A percentile compares a stretch with the other conserved stretches of the same genome.
Conservation (phyloP, 2,888 invertebrate species). For the Ctena decussata region DNA sequence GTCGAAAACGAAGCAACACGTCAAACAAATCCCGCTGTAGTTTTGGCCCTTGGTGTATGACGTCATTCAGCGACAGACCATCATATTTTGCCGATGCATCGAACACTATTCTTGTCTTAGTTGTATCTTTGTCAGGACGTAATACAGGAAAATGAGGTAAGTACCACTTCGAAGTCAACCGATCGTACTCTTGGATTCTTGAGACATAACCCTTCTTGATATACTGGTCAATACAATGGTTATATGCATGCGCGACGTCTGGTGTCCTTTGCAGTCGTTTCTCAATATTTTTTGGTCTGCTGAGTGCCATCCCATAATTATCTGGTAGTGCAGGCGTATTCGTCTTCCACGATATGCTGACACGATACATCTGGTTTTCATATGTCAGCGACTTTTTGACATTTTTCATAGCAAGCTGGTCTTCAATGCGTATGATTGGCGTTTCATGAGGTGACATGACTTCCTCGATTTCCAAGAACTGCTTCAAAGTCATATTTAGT, state of each 20-base stretch:
- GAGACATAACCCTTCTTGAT: slow-evolving; percentile 56
- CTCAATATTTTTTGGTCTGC: slow-evolving; percentile 36
- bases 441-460: no score
- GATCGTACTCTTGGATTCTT: slow-evolving; percentile 34
- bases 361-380: no score
- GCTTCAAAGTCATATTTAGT: not conserved
- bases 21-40: slow-evolving; percentile 60
- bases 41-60: slow-evolving; percentile 62
- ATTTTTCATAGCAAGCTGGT: no score
- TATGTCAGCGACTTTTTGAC: no score
- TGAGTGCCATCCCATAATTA: slow-evolving; percentile 5
- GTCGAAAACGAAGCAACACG: slow-evolving; percentile 54
- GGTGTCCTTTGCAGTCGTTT: slow-evolving; percentile 33
- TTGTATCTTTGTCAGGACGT: slow-evolving; percentile 45
- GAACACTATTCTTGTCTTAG: slow-evolving; percentile 58
- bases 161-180: slow-evolving; percentile 35
- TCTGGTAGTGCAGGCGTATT: not conserved
- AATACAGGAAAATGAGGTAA: slow-evolving; percentile 62
- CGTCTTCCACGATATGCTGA: slow-evolving; percentile 25
- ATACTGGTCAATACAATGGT: slow-evolving; percentile 46
- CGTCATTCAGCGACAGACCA: slow-evolving; percentile 51
- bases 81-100: slow-evolving; percentile 53
- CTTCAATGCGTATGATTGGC: no score
- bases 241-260: slow-evolving; percentile 33
- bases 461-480: no score